A percentile compares a stretch with the other conserved stretches of the same genome.
Conservation (phyloP, 1,140 invertebrate genomes). For the Euura saliciscinereae region DNA sequence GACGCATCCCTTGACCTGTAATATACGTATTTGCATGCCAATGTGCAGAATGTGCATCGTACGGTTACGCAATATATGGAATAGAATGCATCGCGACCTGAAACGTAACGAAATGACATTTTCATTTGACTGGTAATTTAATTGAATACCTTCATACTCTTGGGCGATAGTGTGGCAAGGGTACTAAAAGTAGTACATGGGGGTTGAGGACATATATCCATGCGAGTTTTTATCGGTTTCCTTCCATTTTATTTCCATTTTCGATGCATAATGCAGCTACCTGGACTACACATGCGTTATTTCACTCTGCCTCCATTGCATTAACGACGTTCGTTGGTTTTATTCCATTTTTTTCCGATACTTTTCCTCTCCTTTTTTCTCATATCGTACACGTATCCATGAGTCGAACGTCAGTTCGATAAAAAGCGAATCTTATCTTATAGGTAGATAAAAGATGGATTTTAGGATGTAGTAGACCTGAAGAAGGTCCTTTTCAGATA, state of each 20-base stretch:
- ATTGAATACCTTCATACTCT: background rate
- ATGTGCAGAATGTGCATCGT: no score
- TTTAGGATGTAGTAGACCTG: no score
- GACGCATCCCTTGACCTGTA: no score
- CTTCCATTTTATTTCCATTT: background rate
- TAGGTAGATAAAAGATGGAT: no score
- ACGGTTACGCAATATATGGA: background rate
- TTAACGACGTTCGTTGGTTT: no score
- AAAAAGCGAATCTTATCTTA: no score
- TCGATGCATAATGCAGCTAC: background rate
- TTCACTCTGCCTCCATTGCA: background rate
- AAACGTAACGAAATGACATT: background rate
- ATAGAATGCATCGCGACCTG: no score
- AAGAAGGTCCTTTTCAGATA: no score
- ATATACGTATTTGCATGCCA: no score
- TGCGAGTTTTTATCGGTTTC: background rate
- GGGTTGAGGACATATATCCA: background rate
- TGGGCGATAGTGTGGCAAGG: background rate
- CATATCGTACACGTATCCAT: background rate
- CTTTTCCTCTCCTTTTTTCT: background rate
- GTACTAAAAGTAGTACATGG: background rate
- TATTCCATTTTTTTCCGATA: background rate
- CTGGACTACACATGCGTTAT: background rate
- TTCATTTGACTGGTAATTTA: background rate
- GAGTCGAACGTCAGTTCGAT: no score